These are phyloP conservation scores for Panagrolaimus sp. DNA, from an alignment of 1,140 invertebrate species.

Conservation along the genomic window DNA sequence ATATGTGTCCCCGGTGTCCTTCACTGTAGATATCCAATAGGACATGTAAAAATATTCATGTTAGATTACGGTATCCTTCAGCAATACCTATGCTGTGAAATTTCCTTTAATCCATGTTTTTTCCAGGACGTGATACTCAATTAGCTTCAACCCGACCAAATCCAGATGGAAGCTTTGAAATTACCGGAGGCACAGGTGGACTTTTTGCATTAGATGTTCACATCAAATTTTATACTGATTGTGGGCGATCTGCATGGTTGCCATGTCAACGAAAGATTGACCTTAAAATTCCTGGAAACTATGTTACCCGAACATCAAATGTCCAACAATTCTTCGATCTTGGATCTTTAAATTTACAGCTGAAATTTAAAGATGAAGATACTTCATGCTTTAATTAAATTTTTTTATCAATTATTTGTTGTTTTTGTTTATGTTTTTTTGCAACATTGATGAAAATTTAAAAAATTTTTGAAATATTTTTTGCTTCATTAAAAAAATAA, in stretches of 20 bases:
- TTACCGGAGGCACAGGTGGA: background rate
- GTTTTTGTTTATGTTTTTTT: no score
- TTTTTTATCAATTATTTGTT: background rate
- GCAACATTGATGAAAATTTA: no score
- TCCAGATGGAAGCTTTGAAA: background rate
- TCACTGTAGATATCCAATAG: no score
- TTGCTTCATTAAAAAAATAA: no score
- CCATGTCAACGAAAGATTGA: slow-evolving; percentile 15
- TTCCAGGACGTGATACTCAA: background rate
- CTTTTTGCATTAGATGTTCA: slow-evolving; percentile 14
- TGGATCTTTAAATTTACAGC: slow-evolving; percentile 8
- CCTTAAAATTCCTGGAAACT: slow-evolving; percentile 3
- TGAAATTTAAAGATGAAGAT: slow-evolving; percentile 4
- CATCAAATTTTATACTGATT: slow-evolving; percentile 11
- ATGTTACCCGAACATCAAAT: background rate
- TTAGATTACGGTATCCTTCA: no score
- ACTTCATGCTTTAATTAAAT: background rate
- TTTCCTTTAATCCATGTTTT: no score
- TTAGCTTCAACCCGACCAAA: slow-evolving; percentile 2
- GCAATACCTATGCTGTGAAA: no score
- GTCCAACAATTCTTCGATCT: background rate
- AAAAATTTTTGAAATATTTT: no score
- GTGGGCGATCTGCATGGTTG: background rate
- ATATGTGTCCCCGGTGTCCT: no score
- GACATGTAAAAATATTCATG: no score